Evolutionary conservation across 2,113 vertebrate species (phyloP).

Genomic region (Forbesichthys papilliferus): DNA sequence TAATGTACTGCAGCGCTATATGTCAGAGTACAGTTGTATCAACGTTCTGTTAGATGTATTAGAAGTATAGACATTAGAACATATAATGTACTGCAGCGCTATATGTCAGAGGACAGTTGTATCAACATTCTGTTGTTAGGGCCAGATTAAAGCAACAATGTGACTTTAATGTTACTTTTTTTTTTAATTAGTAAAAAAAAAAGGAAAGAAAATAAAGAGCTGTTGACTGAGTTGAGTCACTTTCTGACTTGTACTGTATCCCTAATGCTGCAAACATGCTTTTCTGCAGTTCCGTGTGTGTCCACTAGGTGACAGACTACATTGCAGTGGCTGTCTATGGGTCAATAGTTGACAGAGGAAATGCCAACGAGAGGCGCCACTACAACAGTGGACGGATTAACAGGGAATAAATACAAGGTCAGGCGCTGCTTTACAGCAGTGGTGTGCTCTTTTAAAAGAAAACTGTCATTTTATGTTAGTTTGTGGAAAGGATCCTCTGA

Average conservation of each 20-base stretch:
- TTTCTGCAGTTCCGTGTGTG: constrained; percentile 13
- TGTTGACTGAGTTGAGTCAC: background rate
- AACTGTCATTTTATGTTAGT: too few species aligned
- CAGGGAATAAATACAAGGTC: background rate
- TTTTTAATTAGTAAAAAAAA: too few species aligned
- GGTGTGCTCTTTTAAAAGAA: too few species aligned
- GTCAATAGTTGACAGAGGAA: constrained; percentile 42
- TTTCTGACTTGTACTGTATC: background rate
- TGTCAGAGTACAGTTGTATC: too few species aligned
- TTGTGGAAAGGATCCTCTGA: background rate
- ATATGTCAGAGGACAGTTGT: background rate
- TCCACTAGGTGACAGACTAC: constrained; percentile 58
- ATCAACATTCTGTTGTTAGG: background rate
- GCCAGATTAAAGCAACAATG: too few species aligned
- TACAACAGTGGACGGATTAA: constrained; percentile 12
- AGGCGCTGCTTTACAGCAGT: background rate
- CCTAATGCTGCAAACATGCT: background rate
- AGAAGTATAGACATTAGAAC: constrained; percentile 3
- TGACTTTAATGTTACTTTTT: too few species aligned
- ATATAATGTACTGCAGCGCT: background rate
- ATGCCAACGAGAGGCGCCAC: constrained; percentile 23
- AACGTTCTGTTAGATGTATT: background rate
- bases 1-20: too few species aligned
- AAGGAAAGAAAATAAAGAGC: too few species aligned
- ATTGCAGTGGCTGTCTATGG: background rate